Conservation (phyloP, 2,113 vertebrate species). For the Candoia aspera region DNA sequence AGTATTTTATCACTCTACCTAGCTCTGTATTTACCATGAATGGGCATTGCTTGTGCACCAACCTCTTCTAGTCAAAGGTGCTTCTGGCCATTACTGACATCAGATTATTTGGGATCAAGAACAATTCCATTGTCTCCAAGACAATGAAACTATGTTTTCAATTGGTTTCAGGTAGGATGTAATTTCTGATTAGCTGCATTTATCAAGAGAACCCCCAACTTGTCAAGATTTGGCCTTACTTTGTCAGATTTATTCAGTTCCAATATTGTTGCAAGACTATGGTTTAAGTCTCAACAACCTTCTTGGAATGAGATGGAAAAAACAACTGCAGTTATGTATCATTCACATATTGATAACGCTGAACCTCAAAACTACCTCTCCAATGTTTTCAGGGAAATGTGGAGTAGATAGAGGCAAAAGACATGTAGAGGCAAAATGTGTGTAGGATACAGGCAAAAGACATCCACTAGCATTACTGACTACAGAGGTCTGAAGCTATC, state of each 20-base stretch:
- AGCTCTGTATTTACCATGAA: not conserved
- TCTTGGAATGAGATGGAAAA: not conserved
- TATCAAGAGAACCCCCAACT: not conserved
- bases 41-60: not conserved
- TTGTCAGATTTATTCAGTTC: not conserved
- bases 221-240: not conserved
- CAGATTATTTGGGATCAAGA: not conserved
- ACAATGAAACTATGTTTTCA: not conserved
- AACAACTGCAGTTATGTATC: not conserved
- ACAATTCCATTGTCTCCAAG: not conserved
- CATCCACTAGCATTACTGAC: not conserved
- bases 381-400: not conserved
- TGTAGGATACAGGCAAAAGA: too few relatives aligned
- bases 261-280: not conserved
- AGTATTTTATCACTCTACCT: not conserved
- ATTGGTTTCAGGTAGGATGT: not conserved
- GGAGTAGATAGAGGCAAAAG: not conserved
- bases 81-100: not conserved
- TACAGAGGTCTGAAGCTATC: not conserved
- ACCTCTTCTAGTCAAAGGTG: not conserved
- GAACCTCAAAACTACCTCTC: not conserved
- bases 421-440: too few relatives aligned
- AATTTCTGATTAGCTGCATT: not conserved
- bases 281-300: not conserved
- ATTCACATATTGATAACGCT: not conserved